Conservation (phyloP, 2,113 vertebrate genomes). For the Ctenomys sociabilis region DNA sequence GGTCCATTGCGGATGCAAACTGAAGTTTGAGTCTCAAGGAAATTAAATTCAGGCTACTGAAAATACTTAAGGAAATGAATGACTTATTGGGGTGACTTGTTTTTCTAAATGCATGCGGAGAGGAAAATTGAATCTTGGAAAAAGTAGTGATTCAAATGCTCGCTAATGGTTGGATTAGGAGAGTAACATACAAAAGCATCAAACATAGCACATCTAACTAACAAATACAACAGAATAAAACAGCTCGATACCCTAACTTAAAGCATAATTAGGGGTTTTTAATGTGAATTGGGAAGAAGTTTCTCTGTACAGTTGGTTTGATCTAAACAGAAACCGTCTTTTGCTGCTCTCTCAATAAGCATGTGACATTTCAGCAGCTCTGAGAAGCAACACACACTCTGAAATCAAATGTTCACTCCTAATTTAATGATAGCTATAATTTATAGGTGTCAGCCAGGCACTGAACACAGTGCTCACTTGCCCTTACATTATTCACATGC, state of each 20-base stretch:
- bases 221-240: background rate
- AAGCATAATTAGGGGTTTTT: background rate
- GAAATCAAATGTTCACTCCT: background rate
- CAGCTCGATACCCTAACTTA: background rate
- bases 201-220: background rate
- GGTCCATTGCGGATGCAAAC: background rate
- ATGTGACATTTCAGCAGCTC: background rate
- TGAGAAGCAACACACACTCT: background rate
- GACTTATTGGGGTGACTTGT: conserved; percentile 38
- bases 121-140: conserved; percentile 5
- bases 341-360: background rate
- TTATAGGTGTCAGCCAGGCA: background rate
- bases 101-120: background rate
- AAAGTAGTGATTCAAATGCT: background rate
- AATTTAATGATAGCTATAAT: background rate
- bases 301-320: background rate
- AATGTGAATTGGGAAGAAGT: background rate
- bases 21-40: conserved; percentile 21
- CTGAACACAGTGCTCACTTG: background rate
- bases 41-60: conserved; percentile 27
- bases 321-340: background rate
- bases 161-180: background rate
- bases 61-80: conserved; percentile 34
- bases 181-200: background rate
- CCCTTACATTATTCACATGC: background rate